Evolutionary conservation across 2,797 vertebrate genomes (phyloP), one percentile per base, ranked within the genome.

Genomic region (Gephyroberyx darwinii): DNA sequence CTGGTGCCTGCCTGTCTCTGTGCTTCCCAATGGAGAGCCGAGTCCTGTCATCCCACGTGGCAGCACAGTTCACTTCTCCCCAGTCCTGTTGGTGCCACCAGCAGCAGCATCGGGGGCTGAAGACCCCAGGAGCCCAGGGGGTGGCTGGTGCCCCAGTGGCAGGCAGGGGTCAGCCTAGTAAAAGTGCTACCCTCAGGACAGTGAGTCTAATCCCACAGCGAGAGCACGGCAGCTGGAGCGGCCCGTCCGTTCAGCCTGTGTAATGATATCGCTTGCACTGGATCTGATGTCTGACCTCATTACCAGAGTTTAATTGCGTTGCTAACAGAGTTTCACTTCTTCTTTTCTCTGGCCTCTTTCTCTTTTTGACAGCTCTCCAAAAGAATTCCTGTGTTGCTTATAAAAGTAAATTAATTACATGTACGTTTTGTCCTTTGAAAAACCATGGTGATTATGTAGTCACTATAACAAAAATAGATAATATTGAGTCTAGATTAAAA

Each of bases 231-330:
- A 95, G 95, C 93, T 92, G 92, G 94, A 94, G 92, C 93, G 90
- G 93, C 92, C 91, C 90, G 93, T 94, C 90, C 90, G 93, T 91
- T 93, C 96, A 92, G 93, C 92, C 93, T 91, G 93, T 94, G 94
- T 96, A 97, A 97, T 96, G 95, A 96, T 97, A 97, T 98, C 95
- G 95, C 94, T 97, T 96, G 94, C 96, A 96, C 94, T 95, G 94
- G 95, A 96, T 96, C 95, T 95, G 95, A 95, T 96, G 95, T 95
- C 94, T 96, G 96, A 99, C 97, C 96, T 98, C 96, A 98, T 98
- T 98, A 98, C 95, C 94, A 95, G 95, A 95, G 96, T 98, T 98
- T 98, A 98, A 98, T 98, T 98, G 96, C 93, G 96, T 96, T 95
- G 94, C 95, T 96, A 83, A 96, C 96, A 96, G 94, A 96, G 95